phyloP scores from a whole-genome alignment of 2,888 invertebrate species.

The Hydropsyche betteni region DNA sequence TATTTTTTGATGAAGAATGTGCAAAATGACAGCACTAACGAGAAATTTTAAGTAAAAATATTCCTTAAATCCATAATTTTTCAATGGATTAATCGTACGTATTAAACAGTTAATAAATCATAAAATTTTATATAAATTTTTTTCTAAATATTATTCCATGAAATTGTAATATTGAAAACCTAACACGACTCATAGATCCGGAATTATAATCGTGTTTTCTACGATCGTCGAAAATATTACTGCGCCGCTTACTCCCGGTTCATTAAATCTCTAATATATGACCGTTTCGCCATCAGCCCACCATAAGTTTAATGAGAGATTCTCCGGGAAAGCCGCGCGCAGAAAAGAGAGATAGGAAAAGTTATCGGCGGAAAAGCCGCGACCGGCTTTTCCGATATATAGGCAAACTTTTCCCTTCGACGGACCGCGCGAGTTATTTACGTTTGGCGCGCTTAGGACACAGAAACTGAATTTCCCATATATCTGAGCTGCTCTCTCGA shows the following conservation, averaged over 20 bases:
- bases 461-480: background rate
- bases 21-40: too few relatives aligned
- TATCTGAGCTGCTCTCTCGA: constrained; percentile 7
- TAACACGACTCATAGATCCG: constrained; percentile 3
- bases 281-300: constrained; percentile 1
- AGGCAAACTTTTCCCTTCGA: constrained; percentile 4
- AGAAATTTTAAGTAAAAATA: too few relatives aligned
- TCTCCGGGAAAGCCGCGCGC: background rate
- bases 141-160: background rate
- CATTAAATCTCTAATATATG: constrained; percentile 40
- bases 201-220: constrained; percentile 37
- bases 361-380: constrained; percentile 21
- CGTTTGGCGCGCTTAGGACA: background rate
- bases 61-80: too few relatives aligned
- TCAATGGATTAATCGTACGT: too few relatives aligned
- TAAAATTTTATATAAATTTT: background rate
- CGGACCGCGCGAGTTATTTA: constrained; percentile 30
- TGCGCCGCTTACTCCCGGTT: constrained; percentile 30
- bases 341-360: background rate
- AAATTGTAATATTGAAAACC: too few relatives aligned
- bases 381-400: constrained; percentile 1
- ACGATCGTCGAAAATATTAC: constrained; percentile 31
- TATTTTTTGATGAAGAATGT: too few relatives aligned
- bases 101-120: too few relatives aligned
- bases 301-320: constrained; percentile 39